These are phyloP conservation scores for Mus caroli DNA, from an alignment of 2,797 vertebrate species.

Conservation along the genomic window DNA sequence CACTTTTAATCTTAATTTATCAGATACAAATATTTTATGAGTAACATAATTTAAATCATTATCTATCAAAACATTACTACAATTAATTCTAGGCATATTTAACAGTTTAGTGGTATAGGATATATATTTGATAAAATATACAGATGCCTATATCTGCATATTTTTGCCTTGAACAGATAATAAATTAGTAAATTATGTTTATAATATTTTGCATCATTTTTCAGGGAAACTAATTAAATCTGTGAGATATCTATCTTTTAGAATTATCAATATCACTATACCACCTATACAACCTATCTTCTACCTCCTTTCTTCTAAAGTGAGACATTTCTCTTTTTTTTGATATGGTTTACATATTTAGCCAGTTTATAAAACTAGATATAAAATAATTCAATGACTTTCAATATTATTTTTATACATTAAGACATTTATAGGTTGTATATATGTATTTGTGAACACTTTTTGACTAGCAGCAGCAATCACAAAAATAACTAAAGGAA, in stretches of 20 bases:
- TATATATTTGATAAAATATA: background rate
- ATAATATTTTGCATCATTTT: background rate
- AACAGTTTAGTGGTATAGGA: background rate
- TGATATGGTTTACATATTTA: background rate
- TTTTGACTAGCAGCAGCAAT: background rate
- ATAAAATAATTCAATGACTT: background rate
- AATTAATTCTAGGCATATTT: background rate
- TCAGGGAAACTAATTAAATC: slow-evolving; percentile 28
- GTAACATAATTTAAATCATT: background rate
- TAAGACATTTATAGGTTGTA: background rate
- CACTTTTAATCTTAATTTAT: background rate
- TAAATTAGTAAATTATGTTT: background rate
- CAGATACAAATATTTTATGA: slow-evolving; percentile 33
- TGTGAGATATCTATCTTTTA: background rate
- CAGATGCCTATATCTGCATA: background rate
- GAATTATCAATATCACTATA: background rate
- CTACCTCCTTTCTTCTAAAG: background rate
- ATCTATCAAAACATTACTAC: background rate
- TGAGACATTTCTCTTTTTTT: background rate
- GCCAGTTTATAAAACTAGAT: background rate
- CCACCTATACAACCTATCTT: background rate
- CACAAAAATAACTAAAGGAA: background rate
- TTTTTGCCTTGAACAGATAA: background rate
- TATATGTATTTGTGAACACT: background rate
- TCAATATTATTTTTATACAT: background rate